Conservation (phyloP, 2,888 invertebrate species). For the Epinotia bilunana region DNA sequence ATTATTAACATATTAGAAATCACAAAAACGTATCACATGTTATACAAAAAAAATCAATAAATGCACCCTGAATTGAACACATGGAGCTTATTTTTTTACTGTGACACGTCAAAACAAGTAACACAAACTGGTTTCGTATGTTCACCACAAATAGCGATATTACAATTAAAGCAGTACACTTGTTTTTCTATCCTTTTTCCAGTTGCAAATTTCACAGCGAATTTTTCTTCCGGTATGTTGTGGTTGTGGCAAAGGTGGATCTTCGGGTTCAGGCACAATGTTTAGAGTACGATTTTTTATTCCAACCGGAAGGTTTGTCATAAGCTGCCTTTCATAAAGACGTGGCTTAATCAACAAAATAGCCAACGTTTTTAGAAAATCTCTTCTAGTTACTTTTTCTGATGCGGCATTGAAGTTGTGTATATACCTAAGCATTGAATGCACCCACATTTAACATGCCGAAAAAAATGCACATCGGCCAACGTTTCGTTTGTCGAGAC, state of each 20-base stretch:
- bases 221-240: neutral
- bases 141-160: neutral
- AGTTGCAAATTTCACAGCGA: neutral
- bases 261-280: neutral
- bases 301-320: neutral
- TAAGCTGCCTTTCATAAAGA: slow-evolving; percentile 2
- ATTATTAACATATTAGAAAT: too few species aligned
- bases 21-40: too few species aligned
- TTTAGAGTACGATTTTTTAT: neutral
- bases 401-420: too few species aligned
- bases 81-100: too few species aligned
- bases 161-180: neutral
- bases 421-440: too few species aligned
- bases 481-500: too few species aligned
- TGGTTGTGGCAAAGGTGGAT: neutral
- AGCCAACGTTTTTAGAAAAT: slow-evolving; percentile 3
- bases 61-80: too few species aligned
- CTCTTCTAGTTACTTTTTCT: neutral
- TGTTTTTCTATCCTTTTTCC: neutral
- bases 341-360: neutral
- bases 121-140: slow-evolving; percentile 3
- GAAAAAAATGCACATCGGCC: too few species aligned
- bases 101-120: neutral
- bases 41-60: too few species aligned
- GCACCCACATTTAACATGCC: too few species aligned